Evolutionary conservation across 2,113 vertebrate genomes (phyloP).

Genomic region (Anarrhichthys ocellatus): DNA sequence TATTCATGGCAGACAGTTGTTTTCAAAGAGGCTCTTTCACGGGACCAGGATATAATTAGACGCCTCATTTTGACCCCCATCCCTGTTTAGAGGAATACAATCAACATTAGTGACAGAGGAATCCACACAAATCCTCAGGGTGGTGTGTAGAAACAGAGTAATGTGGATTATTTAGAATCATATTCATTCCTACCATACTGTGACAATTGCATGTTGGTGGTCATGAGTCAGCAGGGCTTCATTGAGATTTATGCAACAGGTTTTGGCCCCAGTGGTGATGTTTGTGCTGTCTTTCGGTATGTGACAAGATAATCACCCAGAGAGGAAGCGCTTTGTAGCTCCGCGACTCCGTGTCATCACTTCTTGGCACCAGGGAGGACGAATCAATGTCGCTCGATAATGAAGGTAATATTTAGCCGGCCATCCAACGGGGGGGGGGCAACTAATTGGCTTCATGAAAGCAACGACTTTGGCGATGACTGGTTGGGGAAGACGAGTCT

Average conservation of each 20-base stretch:
- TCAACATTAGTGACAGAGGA: not conserved
- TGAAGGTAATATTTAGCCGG: conserved; percentile 66
- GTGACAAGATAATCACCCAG: conserved; percentile 26
- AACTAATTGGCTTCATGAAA: conserved; percentile 63
- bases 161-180: not conserved
- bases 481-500: conserved; percentile 32
- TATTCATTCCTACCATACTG: not conserved
- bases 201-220: not conserved
- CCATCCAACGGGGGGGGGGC: conserved; percentile 33
- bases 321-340: conserved; percentile 40
- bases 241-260: conserved; percentile 17
- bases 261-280: conserved; percentile 1
- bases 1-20: conserved; percentile 13
- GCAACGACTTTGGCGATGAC: conserved; percentile 18
- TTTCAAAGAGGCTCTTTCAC: not conserved
- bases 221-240: conserved; percentile 9
- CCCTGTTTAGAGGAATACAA: not conserved
- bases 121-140: not conserved
- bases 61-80: not conserved
- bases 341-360: conserved; percentile 43
- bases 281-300: conserved; percentile 22
- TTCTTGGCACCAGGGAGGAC: conserved; percentile 41
- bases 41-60: conserved; percentile 6
- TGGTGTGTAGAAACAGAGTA: not conserved
- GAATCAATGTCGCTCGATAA: conserved; percentile 57